Conservation (phyloP, 92 coral and sea anemone species). For the Heteractis magnifica region DNA sequence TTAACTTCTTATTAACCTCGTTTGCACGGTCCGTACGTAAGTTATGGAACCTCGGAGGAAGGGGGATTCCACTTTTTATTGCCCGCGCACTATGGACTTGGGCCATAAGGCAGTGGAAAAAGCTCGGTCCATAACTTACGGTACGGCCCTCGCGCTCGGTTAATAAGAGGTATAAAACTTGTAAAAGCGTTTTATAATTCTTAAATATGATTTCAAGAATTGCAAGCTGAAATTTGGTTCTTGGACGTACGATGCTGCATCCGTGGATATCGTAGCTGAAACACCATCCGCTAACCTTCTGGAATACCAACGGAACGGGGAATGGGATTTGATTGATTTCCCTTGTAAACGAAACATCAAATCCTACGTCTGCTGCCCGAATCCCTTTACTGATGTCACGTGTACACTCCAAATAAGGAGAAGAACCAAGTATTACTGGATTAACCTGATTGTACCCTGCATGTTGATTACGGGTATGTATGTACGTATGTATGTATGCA, state of each 20-base stretch:
- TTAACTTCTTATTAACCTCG: too few relatives aligned
- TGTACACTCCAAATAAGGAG: constrained; percentile 79
- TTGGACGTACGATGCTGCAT: constrained; percentile 85
- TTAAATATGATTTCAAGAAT: constrained; percentile 23
- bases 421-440: constrained; percentile 75
- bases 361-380: constrained; percentile 73
- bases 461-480: constrained; percentile 82
- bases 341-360: constrained; percentile 58
- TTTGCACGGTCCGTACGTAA: too few relatives aligned
- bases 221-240: constrained; percentile 89
- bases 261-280: constrained; percentile 77
- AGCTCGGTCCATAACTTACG: too few relatives aligned
- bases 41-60: background rate
- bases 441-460: constrained; percentile 85
- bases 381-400: constrained; percentile 85
- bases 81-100: too few relatives aligned
- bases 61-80: background rate
- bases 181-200: too few relatives aligned
- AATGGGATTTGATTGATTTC: constrained; percentile 82
- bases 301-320: constrained; percentile 72
- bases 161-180: background rate
- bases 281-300: constrained; percentile 44
- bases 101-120: too few relatives aligned
- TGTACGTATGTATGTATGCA: background rate
- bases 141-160: too few relatives aligned